Evolutionary conservation across 1,140 invertebrate species (phyloP).

Genomic region (Diorhabda sublineata): DNA sequence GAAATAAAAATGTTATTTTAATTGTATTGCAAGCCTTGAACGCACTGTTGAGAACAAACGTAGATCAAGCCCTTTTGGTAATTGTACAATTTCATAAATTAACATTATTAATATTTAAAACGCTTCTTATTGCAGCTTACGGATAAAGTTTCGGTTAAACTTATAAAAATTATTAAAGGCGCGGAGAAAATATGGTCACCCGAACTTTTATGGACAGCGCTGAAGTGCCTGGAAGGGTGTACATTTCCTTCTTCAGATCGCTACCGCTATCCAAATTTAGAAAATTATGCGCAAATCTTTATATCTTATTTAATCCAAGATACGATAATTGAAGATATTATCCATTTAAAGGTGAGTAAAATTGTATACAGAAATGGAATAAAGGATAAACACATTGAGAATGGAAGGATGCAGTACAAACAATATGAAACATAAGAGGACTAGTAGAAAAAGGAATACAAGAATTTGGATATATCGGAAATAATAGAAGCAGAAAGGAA

Average conservation of each 20-base stretch:
- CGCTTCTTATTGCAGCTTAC: neutral
- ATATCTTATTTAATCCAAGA: slow-evolving; percentile 22
- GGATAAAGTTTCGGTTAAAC: slow-evolving; percentile 10
- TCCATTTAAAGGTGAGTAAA: slow-evolving; percentile 26
- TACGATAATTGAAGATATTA: slow-evolving; percentile 16
- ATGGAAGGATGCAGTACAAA: no score
- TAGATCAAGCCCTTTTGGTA: slow-evolving; percentile 38
- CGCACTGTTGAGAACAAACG: slow-evolving; percentile 32
- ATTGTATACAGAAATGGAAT: no score
- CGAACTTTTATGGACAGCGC: slow-evolving; percentile 25
- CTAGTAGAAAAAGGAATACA: no score
- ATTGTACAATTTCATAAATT: slow-evolving; percentile 4
- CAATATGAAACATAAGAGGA: no score
- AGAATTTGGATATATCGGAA: no score
- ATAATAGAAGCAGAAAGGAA: no score
- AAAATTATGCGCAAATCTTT: slow-evolving; percentile 32
- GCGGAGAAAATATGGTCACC: slow-evolving; percentile 1
- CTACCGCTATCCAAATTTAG: slow-evolving; percentile 17
- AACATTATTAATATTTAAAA: neutral
- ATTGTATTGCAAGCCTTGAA: slow-evolving; percentile 39
- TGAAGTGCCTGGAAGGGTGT: slow-evolving; percentile 38
- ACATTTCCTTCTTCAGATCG: slow-evolving; percentile 12
- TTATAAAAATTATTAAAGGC: slow-evolving; percentile 7
- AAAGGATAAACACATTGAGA: no score
- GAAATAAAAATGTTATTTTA: slow-evolving; percentile 35